Evolutionary conservation across 2,113 vertebrate genomes (phyloP), one percentile per base, ranked within the genome.

Genomic region (Puntigrus tetrazona): DNA sequence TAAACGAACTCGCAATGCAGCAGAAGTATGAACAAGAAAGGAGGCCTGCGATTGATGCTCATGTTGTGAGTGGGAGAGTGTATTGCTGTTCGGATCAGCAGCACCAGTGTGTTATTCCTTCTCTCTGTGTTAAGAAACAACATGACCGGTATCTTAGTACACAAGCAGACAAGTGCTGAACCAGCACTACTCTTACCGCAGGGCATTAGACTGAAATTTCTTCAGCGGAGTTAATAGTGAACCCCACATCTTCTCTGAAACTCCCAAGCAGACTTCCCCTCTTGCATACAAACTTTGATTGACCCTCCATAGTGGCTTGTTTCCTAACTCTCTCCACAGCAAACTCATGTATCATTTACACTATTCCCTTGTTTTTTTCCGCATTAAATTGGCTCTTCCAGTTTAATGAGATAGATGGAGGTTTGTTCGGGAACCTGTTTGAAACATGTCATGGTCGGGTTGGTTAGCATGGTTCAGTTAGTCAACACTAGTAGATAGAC

Each of bases 291-390:
- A 78, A 78, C 22, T 38, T 25, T 38, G 10, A 59, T 8, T 25
- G 34, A 61, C 55, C n/a, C 25, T 25, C 38, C 2, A 0, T 14
- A 22, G 13, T 18, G 45, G 10, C 41, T 47, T 45, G 38, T 81
- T 57, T 63, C 5, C n/a, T 78, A 6, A 34, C 41, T 29, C 27
- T 79, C 2, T 36, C 11, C n/a, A 31, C 20, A 27, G 11, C 69
- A 25, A 43, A 43, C 69, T 72, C 69, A 27, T 72, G 36, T n/a
- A 72, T 43, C 69, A 43, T 72, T 72, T 72, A 72, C 69, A 72
- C 43, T 72, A 72, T 41, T 72, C 10, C 11, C 11, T 72, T 25
- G 14, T 63, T 29, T 29, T 27, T 29, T 63, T 29, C n/a, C 29
- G n/a, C 22, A 72, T 16, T 25, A 13, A 72, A 72, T 7, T 25